Percentiles rank a stretch among this genome's conserved stretches.
These are phyloP conservation scores for Mormyrus proboscirostris DNA, from an alignment of 2,797 vertebrate species.

Conservation along the genomic window DNA sequence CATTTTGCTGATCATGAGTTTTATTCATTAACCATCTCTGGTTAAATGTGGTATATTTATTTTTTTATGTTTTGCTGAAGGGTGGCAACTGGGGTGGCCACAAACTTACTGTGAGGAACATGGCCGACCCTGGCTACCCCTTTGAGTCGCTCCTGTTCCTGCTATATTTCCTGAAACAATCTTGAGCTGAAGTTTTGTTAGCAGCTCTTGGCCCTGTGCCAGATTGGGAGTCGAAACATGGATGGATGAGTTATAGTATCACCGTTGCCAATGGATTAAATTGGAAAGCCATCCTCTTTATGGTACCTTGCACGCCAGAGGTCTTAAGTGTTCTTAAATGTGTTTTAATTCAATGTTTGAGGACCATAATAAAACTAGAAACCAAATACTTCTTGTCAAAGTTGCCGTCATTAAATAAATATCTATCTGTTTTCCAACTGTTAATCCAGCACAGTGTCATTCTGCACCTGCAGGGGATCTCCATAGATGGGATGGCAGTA, in stretches of 20 bases:
- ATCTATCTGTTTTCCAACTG: background rate
- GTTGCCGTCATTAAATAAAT: background rate
- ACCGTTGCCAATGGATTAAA: background rate
- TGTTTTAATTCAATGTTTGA: background rate
- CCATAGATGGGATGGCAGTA: background rate
- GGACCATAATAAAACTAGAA: background rate
- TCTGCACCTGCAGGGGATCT: background rate
- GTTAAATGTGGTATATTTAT: background rate
- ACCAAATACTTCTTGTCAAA: background rate
- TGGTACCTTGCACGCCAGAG: background rate
- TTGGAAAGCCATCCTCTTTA: background rate
- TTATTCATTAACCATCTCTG: background rate
- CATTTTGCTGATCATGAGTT: background rate
- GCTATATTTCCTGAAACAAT: background rate
- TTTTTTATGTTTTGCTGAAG: background rate
- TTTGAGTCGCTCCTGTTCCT: background rate
- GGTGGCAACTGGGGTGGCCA: background rate
- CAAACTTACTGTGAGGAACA: background rate
- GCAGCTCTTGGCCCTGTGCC: background rate
- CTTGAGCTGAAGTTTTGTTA: background rate
- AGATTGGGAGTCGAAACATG: background rate
- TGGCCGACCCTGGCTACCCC: background rate
- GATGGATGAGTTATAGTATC: background rate
- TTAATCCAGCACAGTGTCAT: background rate
- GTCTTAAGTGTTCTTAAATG: background rate